Base-by-base conservation (phyloP, 2,113 vertebrate species). In the Melozone crissalis region DNA sequence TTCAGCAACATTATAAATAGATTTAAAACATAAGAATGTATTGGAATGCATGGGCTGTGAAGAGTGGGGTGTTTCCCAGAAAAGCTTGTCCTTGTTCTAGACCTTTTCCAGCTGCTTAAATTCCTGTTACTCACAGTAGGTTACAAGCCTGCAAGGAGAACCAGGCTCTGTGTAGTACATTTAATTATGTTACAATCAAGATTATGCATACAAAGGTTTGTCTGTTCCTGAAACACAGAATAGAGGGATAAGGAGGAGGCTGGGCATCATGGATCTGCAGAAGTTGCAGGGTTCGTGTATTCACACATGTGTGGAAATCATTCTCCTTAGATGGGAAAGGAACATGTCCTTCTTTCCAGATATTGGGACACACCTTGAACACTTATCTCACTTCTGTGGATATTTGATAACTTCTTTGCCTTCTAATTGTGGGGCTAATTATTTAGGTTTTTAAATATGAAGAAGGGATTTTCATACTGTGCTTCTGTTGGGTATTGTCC, bases 1-100 rank as follows among this genome's bases (percentile, higher is more conserved):
- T 93, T 94, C 93, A 97, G 54, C 80, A 82, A 74, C 14, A 57
- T 85, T 92, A 76, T 75, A 96, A 96, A 95, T 94, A 95, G 37
- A 84, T 97, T 93, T 97, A 85, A 97, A 95, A 84, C 33, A 73
- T 30, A 92, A 75, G 63, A 90, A 73, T 80, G 87, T 95, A 82
- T 46, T 97, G 80, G 69, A 85, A 87, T 74, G 54, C 2, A 2
- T 52, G 62, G 10, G 14, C 58, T 90, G 26, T 71, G 28, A 76
- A 84, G 31, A 71, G 24, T 43, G 49, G 16, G 13, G 11, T 74
- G 18, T 79, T 85, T 91, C 37, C 39, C 61, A 79, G 78, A 80
- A 88, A 93, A 69, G 4, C 28, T 67, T 57, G 22, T 73, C 44
- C 57, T 80, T 84, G 19, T 91, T 90, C 77, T 84, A 88, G 82